Evolutionary conservation across 2,113 vertebrate species (phyloP), one percentile per base, ranked within the genome.

Genomic region (Ascaphus truei): DNA sequence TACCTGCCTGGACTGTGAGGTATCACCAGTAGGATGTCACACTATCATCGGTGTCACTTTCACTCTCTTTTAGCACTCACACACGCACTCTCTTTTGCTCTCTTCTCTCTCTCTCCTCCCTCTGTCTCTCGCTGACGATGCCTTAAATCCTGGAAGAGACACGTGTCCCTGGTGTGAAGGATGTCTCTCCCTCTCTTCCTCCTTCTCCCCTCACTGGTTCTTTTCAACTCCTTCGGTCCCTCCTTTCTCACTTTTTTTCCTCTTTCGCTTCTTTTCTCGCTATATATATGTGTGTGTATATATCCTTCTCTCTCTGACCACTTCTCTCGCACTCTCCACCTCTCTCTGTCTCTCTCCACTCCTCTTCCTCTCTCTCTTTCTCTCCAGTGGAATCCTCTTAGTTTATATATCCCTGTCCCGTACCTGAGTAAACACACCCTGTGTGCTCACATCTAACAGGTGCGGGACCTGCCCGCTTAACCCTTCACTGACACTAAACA

Each of bases 391-490:
- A 71, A 52, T 60, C 57, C 27, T 71, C 67, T 48, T 59, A 71
- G 67, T 71, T 71, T 71, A 71, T 71, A 71, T 71, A 71, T 56
- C 23, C 29, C 56, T 71, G 57, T 61, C 67, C 57, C 67, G 57
- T 71, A 71, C 67, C 67, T 71, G 67, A 61, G 57, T 71, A 71
- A 69, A 71, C 67, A 71, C 67, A 71, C 45, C 67, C 67, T 71
- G 67, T 71, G 45, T 71, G 67, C 43, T 71, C 47, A 71, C 45
- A 71, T 71, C 57, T 71, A 61, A 71, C 67, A 71, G 67, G 67
- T 71, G 67, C 43, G 29, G 56, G 67, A 71, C 57, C 57, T 61
- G 67, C 67, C 67, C 57, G 57, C 31, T 71, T 71, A 71, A 71
- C 67, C 57, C 56, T 52, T 71, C 29, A 60, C n/a, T 39, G 56